These are phyloP conservation scores for Argyrosomus regius DNA, from an alignment of 2,797 vertebrate genomes.

Conservation along the genomic window DNA sequence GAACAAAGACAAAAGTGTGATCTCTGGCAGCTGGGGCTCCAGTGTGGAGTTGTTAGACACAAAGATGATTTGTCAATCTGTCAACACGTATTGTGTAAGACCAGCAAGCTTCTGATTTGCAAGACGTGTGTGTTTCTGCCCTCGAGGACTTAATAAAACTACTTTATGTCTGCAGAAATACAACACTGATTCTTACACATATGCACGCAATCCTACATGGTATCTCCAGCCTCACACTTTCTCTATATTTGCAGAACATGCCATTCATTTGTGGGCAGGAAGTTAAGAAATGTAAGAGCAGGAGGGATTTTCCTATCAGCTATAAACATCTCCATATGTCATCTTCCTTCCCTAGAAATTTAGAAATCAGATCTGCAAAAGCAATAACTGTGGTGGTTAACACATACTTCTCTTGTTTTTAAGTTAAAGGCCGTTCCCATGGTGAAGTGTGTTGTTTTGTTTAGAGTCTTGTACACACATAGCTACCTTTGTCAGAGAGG, in stretches of 20 bases:
- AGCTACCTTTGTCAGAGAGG: conserved; percentile 62
- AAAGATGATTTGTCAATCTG: conserved; percentile 38
- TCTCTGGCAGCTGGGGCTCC: conserved; percentile 27
- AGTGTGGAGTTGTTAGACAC: conserved; percentile 10
- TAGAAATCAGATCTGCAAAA: conserved; percentile 27
- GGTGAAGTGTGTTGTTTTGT: conserved; percentile 63
- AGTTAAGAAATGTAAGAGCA: background rate
- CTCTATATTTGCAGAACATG: background rate
- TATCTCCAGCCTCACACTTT: background rate
- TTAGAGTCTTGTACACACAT: conserved; percentile 57
- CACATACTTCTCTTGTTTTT: background rate
- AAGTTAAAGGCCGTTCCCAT: conserved; percentile 33
- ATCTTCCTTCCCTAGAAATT: conserved; percentile 26
- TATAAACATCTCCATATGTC: conserved; percentile 51
- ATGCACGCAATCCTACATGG: background rate
- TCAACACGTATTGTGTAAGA: conserved; percentile 50
- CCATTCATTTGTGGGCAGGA: conserved; percentile 3
- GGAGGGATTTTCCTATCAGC: background rate
- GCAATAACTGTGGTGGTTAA: conserved; percentile 2
- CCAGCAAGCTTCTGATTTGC: conserved; percentile 49
- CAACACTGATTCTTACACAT: conserved; percentile 4
- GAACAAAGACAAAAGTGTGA: conserved; percentile 39
- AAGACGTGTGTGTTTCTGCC: conserved; percentile 36
- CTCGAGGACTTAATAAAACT: background rate
- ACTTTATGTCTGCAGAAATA: background rate